Base-by-base conservation (phyloP, 2,888 invertebrate species). In the Drosophila birchii region DNA sequence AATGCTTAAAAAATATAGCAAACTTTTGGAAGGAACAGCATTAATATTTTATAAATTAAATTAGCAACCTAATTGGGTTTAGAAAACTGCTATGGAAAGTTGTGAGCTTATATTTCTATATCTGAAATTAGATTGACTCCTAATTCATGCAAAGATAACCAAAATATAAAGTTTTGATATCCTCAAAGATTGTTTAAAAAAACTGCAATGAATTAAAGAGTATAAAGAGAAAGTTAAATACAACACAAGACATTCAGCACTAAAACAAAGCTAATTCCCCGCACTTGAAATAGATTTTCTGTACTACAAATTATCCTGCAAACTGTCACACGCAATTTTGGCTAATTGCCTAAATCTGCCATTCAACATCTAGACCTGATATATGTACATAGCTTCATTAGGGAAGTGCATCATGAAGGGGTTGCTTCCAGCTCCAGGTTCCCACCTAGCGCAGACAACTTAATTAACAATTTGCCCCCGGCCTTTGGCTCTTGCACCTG, bases 391-490 rank as follows among this genome's bases (percentile, higher is more conserved):
- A 29, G 44, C 53, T 59, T 67, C 44, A 70, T 70, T 70, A 70
- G 39, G 69, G 53, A 70, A 68, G 68, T 68, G 44, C 53, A 53
- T 26, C 20, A n/a, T 7, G 53, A 26, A 67, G 39, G 51, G 11
- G 23, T 8, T 14, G 18, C 43, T 32, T 26, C 29, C 45, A 45
- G 11, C 38, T 12, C 12, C 38, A 9, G 14, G 34, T 43, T 61
- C 41, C 47, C 18, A 34, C 57, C 38, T 32, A 23, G 55, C 36
- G 45, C 64, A 58, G 71, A 72, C 71, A 72, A 71, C 63, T 71
- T 47, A 71, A 72, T 72, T 72, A 72, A 71, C 71, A 71, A 71
- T 72, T 67, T 67, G 45, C 64, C 64, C 12, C 32, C 64, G 51
- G 72, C 72, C 71, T 41, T 55, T 62, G 62, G 29, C 38, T 12